Evolutionary conservation across 2,113 vertebrate genomes (phyloP).

Genomic region (Sciurus niger): DNA sequence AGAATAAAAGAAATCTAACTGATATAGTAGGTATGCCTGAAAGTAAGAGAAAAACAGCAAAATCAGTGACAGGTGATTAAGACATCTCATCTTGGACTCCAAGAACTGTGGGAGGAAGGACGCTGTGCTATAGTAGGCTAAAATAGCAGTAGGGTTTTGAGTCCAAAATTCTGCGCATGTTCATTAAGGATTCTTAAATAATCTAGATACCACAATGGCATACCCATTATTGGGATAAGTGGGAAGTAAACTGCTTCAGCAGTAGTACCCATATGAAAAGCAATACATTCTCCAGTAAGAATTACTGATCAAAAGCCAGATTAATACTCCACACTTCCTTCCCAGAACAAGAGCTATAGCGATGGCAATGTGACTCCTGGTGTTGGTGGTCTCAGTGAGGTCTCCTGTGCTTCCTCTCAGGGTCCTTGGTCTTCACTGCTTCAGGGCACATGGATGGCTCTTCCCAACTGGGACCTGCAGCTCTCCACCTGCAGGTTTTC

Average conservation of each 20-base stretch:
- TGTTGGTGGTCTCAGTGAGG: background rate
- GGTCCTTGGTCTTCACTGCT: background rate
- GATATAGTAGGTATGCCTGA: background rate
- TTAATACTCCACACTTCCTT: background rate
- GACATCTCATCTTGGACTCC: background rate
- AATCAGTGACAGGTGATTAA: background rate
- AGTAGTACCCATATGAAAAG: slow-evolving; percentile 20
- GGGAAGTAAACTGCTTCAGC: background rate
- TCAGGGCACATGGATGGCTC: background rate
- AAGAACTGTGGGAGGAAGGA: background rate
- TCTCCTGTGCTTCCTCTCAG: background rate
- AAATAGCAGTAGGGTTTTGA: background rate
- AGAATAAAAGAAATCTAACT: background rate
- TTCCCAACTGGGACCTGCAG: background rate
- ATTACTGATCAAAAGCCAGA: background rate
- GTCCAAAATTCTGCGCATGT: background rate
- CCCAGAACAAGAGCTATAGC: background rate
- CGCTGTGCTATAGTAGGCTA: background rate
- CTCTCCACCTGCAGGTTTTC: background rate
- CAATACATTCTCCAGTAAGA: slow-evolving; percentile 4
- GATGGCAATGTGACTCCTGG: background rate
- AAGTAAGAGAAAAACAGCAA: background rate
- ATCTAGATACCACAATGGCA: background rate
- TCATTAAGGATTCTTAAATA: background rate
- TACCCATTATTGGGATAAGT: background rate